phyloP scores from a whole-genome alignment of 2,797 vertebrate species.

The Eutrigla gurnardus region DNA sequence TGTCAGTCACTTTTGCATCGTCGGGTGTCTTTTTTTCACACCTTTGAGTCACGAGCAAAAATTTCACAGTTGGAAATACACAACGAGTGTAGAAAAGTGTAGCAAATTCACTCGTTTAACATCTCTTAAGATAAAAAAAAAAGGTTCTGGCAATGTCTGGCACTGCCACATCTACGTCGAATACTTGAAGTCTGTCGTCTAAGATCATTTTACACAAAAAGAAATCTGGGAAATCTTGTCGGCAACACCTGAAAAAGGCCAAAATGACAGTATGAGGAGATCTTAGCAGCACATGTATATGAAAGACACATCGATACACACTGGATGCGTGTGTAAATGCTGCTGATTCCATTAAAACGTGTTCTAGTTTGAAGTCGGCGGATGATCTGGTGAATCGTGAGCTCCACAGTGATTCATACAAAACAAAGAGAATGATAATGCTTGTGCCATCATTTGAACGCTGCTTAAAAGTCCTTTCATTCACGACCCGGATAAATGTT shows the following conservation, averaged over 20 bases:
- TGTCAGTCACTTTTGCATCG: neutral
- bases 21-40: neutral
- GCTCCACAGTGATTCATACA: neutral
- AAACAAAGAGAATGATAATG: neutral
- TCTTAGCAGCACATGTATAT: too few relatives aligned
- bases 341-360: neutral
- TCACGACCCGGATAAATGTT: neutral
- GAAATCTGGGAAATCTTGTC: neutral
- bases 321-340: neutral
- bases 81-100: neutral
- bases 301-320: neutral
- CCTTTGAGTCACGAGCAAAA: neutral
- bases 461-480: conserved; percentile 7
- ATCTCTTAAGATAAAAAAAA: neutral
- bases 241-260: neutral
- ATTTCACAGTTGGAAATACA: neutral
- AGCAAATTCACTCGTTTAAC: conserved; percentile 2
- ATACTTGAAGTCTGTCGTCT: neutral
- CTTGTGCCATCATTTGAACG: too few relatives aligned
- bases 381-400: neutral
- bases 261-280: neutral
- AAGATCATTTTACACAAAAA: neutral
- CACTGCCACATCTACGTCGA: neutral
- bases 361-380: neutral
- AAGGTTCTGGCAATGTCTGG: neutral